Evolutionary conservation across 2,888 invertebrate species (phyloP), one percentile per base, ranked within the genome.

Genomic region (Caradrina kadenii): DNA sequence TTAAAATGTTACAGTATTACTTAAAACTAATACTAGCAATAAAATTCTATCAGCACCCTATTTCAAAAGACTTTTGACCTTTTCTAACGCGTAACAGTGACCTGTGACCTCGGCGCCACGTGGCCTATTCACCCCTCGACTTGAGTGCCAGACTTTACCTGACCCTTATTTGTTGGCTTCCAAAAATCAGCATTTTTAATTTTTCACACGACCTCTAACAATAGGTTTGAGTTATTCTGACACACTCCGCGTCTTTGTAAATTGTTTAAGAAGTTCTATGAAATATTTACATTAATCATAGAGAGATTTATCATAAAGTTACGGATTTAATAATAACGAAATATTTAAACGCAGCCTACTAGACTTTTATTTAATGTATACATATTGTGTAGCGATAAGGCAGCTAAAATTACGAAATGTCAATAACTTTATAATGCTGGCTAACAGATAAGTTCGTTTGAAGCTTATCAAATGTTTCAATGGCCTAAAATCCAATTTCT

Each of bases 41-140:
- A 82, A 82, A 82, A 79, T 79, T 56, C 72, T 71, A 79, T 86
- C 82, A 86, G 70, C 85, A 82, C 89, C 89, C 88, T 86, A 87
- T 85, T 86, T 87, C 83, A 83, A 77, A 74, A 88, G 78, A 87
- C 85, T 84, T 87, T 89, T 92, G 91, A 92, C 91, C 92, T 92
- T 91, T 90, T 63, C 81, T 86, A 83, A 86, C 82, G 83, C 83
- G 85, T 84, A 26, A 26, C 26, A 87, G 84, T 89, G 92, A 93
- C 92, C 92, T 90, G 86, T 91, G 92, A 93, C 93, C 93, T 90
- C 89, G 73, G 68, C 78, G 93, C 91, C 94, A 93, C 94, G 94
- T 93, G 94, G 92, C 89, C 74, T 58, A 83, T 80, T 77, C 82
- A 69, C 83, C 81, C 80, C 85, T 84, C 78, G 66, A 67, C 79